Evolutionary conservation across 2,888 invertebrate species (phyloP).

Genomic region (Sphaerophoria taeniata): DNA sequence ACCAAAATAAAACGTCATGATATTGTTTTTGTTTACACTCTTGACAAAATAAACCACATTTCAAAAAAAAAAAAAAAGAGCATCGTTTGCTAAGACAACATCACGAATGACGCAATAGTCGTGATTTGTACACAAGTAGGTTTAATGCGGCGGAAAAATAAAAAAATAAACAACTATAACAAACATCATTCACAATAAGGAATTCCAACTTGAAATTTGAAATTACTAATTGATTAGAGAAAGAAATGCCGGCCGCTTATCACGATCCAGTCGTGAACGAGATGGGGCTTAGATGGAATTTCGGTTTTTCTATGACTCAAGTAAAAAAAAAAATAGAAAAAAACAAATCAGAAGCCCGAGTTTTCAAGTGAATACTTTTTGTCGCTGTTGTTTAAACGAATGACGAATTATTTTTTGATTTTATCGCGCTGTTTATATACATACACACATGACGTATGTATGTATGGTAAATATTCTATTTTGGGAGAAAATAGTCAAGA

Average conservation of each 20-base stretch:
- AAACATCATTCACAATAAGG: conserved; percentile 14
- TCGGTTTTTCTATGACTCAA: not conserved
- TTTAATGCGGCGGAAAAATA: not conserved
- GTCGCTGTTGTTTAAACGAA: not conserved
- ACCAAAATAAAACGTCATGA: not conserved
- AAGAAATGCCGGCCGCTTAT: not conserved
- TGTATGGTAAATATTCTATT: conserved; percentile 26
- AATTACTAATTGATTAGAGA: conserved; percentile 22
- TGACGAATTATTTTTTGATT: conserved; percentile 34
- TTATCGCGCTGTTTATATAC: no score
- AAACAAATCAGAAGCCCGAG: not conserved
- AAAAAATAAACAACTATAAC: not conserved
- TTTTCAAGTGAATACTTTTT: conserved; percentile 7
- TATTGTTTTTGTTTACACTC: conserved; percentile 23
- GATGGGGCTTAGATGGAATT: not conserved
- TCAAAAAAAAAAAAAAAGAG: not conserved
- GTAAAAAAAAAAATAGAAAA: not conserved
- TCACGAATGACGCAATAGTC: not conserved
- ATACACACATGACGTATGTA: no score
- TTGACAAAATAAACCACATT: not conserved
- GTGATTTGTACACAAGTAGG: not conserved
- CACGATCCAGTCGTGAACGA: not conserved
- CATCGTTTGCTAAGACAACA: not conserved
- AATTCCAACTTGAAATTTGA: no score
- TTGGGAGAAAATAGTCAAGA: conserved; percentile 22